These are phyloP conservation scores for Cacoxenus indagator DNA, from an alignment of 2,888 invertebrate genomes.

Conservation along the genomic window DNA sequence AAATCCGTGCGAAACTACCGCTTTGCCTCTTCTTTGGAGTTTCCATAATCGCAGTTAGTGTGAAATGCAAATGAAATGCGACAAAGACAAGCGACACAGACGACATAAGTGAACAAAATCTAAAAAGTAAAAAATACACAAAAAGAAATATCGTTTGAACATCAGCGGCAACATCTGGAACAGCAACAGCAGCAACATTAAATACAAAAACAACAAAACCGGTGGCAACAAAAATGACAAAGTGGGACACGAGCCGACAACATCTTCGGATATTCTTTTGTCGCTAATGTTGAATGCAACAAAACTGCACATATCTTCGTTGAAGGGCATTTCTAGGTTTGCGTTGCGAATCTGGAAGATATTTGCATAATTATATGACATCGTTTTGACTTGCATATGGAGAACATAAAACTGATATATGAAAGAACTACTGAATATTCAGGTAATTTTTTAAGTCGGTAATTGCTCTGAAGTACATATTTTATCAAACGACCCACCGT, in stretches of 20 bases:
- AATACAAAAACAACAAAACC: not conserved
- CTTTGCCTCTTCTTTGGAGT: not conserved
- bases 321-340: not conserved
- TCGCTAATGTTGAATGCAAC: not conserved
- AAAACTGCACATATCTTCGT: not conserved
- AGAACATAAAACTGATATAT: not conserved
- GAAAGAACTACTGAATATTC: not conserved
- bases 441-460: not conserved
- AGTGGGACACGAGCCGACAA: not conserved
- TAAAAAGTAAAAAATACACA: not conserved
- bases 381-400: not conserved
- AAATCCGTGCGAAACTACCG: not conserved
- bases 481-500: too few relatives aligned
- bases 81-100: not conserved
- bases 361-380: not conserved
- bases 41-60: not conserved
- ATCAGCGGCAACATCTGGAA: not conserved
- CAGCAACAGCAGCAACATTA: not conserved
- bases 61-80: not conserved
- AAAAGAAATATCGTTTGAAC: not conserved
- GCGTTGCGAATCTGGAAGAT: not conserved
- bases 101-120: not conserved
- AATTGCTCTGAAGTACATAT: too few relatives aligned
- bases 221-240: not conserved
- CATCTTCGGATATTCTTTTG: not conserved